These are phyloP conservation scores for Lophura nycthemera DNA, from an alignment of 2,113 vertebrate genomes.

Conservation along the genomic window DNA sequence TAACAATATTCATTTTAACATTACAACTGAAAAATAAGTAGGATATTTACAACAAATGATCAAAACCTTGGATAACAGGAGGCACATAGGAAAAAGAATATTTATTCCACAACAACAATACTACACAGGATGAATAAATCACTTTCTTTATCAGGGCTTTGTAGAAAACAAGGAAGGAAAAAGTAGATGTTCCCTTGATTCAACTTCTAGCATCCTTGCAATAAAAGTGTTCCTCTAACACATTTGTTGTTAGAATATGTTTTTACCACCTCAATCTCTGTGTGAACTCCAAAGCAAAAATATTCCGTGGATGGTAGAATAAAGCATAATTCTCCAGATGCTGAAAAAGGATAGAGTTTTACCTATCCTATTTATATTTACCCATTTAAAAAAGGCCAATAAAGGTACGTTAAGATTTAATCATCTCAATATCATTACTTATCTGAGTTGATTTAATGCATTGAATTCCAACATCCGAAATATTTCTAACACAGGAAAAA, in stretches of 20 bases:
- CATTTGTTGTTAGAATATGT: slow-evolving; percentile 56
- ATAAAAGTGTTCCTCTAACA: slow-evolving; percentile 51
- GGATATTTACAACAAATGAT: neutral
- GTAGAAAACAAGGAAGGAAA: neutral
- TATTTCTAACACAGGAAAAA: neutral
- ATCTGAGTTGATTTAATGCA: neutral
- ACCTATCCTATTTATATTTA: slow-evolving; percentile 19
- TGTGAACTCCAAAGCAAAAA: slow-evolving; percentile 62
- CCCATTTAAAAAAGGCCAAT: slow-evolving; percentile 31
- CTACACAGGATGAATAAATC: neutral
- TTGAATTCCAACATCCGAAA: neutral
- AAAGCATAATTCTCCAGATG: slow-evolving; percentile 54
- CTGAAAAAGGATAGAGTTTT: slow-evolving; percentile 45
- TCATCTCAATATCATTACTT: slow-evolving; percentile 33
- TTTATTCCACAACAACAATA: neutral
- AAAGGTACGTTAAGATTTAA: slow-evolving; percentile 10
- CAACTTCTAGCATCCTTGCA: slow-evolving; percentile 52
- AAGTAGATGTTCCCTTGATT: slow-evolving; percentile 53
- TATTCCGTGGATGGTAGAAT: slow-evolving; percentile 56
- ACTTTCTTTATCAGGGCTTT: slow-evolving; percentile 15
- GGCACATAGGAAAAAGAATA: neutral
- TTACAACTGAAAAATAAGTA: neutral
- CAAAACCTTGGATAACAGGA: slow-evolving; percentile 11
- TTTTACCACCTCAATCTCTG: slow-evolving; percentile 65
- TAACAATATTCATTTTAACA: neutral